Conservation (phyloP, 2,113 vertebrate species). For the Puma concolor region DNA sequence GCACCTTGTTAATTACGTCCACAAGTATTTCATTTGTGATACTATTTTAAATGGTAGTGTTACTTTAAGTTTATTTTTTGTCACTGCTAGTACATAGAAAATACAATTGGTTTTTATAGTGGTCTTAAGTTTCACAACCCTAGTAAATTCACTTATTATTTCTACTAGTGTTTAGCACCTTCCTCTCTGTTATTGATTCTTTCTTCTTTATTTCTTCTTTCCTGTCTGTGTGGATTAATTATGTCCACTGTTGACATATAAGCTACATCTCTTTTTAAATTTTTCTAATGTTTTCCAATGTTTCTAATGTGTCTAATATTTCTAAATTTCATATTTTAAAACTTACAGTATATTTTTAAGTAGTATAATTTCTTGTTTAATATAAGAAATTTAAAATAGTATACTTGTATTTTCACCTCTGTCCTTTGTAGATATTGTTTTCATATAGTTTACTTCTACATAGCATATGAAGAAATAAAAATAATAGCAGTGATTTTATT, state of each 20-base stretch:
- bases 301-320: neutral
- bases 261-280: neutral
- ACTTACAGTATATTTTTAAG: neutral
- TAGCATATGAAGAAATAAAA: neutral
- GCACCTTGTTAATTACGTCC: neutral
- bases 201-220: neutral
- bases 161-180: neutral
- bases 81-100: neutral
- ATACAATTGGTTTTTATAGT: neutral
- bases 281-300: neutral
- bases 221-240: neutral
- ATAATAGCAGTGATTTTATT: neutral
- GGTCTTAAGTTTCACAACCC: neutral
- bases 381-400: neutral
- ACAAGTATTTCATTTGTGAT: neutral
- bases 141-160: neutral
- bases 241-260: neutral
- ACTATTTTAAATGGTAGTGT: neutral
- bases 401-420: neutral
- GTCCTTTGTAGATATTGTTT: neutral
- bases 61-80: neutral
- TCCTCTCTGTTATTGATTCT: neutral
- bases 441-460: neutral
- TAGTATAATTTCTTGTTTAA: neutral
- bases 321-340: neutral